These are phyloP conservation scores for Timema cristinae DNA, from an alignment of 2,888 invertebrate genomes.

Conservation along the genomic window DNA sequence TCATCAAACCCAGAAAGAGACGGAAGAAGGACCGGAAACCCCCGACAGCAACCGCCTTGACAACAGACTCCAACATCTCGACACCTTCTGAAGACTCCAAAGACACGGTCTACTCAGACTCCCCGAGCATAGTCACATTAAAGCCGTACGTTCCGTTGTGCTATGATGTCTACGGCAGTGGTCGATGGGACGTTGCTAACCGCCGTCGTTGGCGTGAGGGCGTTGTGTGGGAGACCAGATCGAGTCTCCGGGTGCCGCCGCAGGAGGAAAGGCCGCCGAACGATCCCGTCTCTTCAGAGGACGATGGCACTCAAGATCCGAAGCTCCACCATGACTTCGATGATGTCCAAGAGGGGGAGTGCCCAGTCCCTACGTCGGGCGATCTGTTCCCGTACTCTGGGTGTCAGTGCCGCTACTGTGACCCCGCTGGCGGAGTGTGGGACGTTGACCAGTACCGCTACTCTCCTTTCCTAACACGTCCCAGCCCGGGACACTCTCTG, in stretches of 20 bases:
- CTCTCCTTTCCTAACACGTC: conserved; percentile 51
- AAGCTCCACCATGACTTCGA: conserved; percentile 46
- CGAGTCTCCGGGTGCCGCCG: no score
- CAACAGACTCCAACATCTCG: conserved; percentile 36
- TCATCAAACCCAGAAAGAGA: conserved; percentile 84
- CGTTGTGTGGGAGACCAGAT: no score
- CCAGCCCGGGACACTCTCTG: conserved; percentile 29
- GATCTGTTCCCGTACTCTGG: conserved; percentile 18
- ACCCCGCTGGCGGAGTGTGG: conserved; percentile 71
- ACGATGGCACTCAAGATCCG: conserved; percentile 34
- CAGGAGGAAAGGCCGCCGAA: no score
- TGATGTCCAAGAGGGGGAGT: conserved; percentile 39
- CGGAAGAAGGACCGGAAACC: conserved; percentile 87
- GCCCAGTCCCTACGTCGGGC: neutral
- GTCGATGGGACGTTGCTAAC: conserved; percentile 21
- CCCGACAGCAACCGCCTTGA: conserved; percentile 46
- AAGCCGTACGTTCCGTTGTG: conserved; percentile 50
- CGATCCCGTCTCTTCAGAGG: conserved; percentile 10
- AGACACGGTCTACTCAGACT: conserved; percentile 15
- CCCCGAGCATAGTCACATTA: conserved; percentile 40
- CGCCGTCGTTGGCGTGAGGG: neutral
- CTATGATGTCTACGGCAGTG: conserved; percentile 37
- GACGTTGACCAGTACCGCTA: conserved; percentile 60
- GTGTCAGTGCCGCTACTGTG: conserved; percentile 71
- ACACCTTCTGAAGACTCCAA: conserved; percentile 39